Conservation (phyloP, 2,797 vertebrate species). For the Artibeus jamaicensis region DNA sequence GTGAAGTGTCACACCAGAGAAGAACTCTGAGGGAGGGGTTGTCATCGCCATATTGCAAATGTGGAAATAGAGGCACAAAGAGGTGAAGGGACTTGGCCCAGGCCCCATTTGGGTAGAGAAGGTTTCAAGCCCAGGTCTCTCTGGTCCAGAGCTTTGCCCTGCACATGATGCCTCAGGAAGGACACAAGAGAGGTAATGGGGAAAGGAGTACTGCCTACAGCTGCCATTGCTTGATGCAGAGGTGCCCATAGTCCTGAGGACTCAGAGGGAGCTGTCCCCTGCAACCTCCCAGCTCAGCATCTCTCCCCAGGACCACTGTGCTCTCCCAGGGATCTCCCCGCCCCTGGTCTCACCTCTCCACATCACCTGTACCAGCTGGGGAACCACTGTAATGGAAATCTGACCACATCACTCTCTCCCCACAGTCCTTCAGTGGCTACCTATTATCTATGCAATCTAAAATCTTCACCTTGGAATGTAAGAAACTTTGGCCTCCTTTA, state of each 20-base stretch:
- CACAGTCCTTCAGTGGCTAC: neutral
- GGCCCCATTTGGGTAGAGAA: neutral
- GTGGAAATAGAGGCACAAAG: neutral
- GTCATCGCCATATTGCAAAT: neutral
- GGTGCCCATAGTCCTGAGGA: neutral
- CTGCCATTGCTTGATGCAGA: no score
- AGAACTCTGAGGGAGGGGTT: neutral
- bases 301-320: neutral
- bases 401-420: neutral
- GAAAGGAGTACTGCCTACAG: neutral
- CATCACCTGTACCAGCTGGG: neutral
- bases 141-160: neutral
- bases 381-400: neutral
- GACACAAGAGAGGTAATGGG: neutral
- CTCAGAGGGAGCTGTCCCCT: neutral
- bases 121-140: neutral
- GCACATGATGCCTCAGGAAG: neutral
- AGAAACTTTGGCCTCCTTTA: neutral
- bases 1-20: neutral
- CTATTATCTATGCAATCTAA: neutral
- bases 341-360: neutral
- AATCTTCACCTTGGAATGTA: neutral
- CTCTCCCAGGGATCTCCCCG: neutral
- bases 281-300: accelerated
- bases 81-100: neutral